Percentiles rank a stretch among this genome's conserved stretches.
Evolutionary conservation across 2,113 vertebrate genomes (phyloP).

Genomic region (Tinamus guttatus): DNA sequence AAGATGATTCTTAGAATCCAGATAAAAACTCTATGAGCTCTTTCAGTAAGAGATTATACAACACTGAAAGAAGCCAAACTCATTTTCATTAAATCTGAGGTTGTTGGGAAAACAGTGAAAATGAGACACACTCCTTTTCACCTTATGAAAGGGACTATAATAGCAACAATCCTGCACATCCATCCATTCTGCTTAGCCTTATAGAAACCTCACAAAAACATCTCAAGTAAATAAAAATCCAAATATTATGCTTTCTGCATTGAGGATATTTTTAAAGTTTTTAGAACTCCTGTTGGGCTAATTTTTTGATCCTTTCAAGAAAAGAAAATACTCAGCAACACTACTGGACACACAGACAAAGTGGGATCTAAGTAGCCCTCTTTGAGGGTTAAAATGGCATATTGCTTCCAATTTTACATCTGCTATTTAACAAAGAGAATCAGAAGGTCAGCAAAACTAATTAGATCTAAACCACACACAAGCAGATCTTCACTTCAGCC

Average conservation of each 20-base stretch:
- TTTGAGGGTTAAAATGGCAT: neutral
- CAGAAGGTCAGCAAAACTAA: neutral
- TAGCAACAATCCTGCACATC: neutral
- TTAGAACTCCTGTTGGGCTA: neutral
- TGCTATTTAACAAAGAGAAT: neutral
- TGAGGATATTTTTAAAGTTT: neutral
- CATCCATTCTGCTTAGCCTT: neutral
- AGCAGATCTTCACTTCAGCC: conserved; percentile 16
- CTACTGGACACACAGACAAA: neutral
- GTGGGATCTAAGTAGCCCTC: neutral
- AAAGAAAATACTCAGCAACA: neutral
- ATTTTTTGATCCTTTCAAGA: neutral
- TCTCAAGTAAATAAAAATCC: neutral
- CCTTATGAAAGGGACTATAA: neutral
- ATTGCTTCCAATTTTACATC: neutral
- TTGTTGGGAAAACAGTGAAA: neutral
- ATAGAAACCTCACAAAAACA: neutral
- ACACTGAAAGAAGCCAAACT: neutral
- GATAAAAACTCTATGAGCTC: neutral
- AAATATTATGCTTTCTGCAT: neutral
- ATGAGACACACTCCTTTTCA: neutral
- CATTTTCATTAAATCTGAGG: neutral
- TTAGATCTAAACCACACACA: conserved; percentile 31
- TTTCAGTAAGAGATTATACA: neutral
- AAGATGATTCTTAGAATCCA: neutral